These are phyloP conservation scores for Drosophila nigrodunni DNA, from an alignment of 1,140 invertebrate species.

Conservation along the genomic window DNA sequence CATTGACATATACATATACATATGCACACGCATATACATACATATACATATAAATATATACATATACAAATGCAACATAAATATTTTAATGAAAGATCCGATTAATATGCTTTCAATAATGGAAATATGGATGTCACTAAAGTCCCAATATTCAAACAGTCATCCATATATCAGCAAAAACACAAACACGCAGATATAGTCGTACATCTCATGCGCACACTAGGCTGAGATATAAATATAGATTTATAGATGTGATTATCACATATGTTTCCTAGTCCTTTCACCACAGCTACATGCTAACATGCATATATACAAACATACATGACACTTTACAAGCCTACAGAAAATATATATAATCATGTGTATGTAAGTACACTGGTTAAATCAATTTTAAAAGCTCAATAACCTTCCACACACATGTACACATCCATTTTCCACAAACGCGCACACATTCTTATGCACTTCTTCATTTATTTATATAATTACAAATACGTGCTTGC, in stretches of 20 bases:
- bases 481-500: background rate
- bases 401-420: background rate
- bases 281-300: too few species aligned
- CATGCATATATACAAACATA: too few species aligned
- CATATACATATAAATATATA: background rate
- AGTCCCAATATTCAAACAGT: slow-evolving; percentile 1
- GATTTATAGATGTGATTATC: background rate
- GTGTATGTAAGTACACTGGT: slow-evolving; percentile 33
- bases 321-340: too few species aligned
- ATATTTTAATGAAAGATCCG: slow-evolving; percentile 1
- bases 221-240: background rate
- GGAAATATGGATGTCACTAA: background rate
- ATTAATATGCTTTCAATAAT: background rate
- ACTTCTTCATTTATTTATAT: background rate
- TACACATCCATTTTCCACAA: slow-evolving; percentile 9
- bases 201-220: slow-evolving; percentile 1
- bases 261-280: too few species aligned
- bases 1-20: background rate
- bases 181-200: background rate
- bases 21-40: slow-evolving; percentile 20
- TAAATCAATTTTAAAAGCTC: too few species aligned
- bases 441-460: background rate
- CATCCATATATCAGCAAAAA: slow-evolving; percentile 3
- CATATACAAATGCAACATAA: background rate
- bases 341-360: background rate